phyloP scores from a whole-genome alignment of 2,797 vertebrate species.

The Oreortyx pictus region DNA sequence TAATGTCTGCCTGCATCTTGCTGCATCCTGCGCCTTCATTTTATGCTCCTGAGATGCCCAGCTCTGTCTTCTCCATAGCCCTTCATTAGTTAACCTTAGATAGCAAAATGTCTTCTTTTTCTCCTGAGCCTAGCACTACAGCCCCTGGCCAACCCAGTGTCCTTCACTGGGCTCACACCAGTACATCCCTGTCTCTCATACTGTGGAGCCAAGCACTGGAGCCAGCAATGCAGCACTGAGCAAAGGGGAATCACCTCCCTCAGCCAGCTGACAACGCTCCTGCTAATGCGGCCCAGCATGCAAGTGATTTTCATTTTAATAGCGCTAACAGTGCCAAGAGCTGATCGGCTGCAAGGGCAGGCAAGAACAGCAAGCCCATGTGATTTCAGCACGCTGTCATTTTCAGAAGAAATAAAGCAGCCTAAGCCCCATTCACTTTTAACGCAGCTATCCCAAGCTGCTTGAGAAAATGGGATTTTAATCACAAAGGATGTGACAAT shows the following conservation, averaged over 20 bases:
- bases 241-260: neutral
- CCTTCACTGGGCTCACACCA: neutral
- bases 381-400: neutral
- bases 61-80: neutral
- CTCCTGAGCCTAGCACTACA: rapidly evolving
- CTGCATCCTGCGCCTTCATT: neutral
- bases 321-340: neutral
- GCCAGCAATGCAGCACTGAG: neutral
- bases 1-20: rapidly evolving
- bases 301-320: neutral
- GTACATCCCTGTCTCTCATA: too few species aligned
- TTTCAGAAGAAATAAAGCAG: neutral
- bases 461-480: constrained; percentile 26
- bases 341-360: neutral
- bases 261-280: neutral
- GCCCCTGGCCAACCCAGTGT: rapidly evolving
- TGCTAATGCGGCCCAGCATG: neutral
- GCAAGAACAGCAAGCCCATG: neutral
- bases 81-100: neutral
- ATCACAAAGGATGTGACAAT: neutral
- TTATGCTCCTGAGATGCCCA: neutral
- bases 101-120: neutral
- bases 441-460: neutral
- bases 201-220: neutral
- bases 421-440: neutral